A percentile compares a stretch with the other conserved stretches of the same genome.
Evolutionary conservation across 2,888 invertebrate genomes (phyloP).

Genomic region (Habroteleia sp.): DNA sequence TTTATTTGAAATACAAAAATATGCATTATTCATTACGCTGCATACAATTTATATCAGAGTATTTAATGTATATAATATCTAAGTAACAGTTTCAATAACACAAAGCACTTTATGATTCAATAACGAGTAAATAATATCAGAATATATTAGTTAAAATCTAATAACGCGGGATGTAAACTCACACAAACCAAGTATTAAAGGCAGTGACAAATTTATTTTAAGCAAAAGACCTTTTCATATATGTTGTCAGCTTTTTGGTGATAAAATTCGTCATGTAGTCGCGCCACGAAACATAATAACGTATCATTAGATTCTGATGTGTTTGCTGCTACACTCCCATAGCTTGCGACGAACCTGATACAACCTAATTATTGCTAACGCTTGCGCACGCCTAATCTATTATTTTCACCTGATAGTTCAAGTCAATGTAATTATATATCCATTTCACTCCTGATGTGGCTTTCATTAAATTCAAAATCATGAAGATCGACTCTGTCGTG

Average conservation of each 20-base stretch:
- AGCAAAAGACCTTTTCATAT: constrained; percentile 42
- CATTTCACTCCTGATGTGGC: constrained; percentile 77
- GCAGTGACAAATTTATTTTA: constrained; percentile 31
- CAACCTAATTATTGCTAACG: constrained; percentile 77
- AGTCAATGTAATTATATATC: constrained; percentile 71
- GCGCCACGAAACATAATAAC: constrained; percentile 73
- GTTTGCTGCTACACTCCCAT: constrained; percentile 67
- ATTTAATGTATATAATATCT: background rate
- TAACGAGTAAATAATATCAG: constrained; percentile 39
- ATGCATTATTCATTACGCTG: too few species aligned
- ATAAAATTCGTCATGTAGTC: constrained; percentile 52
- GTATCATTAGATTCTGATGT: constrained; percentile 75
- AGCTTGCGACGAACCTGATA: constrained; percentile 74
- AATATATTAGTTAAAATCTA: constrained; percentile 37
- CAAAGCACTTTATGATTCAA: constrained; percentile 40
- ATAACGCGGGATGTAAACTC: constrained; percentile 32
- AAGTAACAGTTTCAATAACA: constrained; percentile 24
- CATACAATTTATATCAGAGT: background rate
- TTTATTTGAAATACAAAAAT: too few species aligned
- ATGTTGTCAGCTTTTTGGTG: constrained; percentile 51
- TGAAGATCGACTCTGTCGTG: constrained; percentile 42
- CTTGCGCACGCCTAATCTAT: constrained; percentile 72
- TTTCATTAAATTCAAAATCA: constrained; percentile 71
- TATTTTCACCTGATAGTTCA: constrained; percentile 77
- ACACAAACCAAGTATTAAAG: constrained; percentile 7